Base-by-base conservation (phyloP, 1,140 invertebrate genomes). In the Trachymyrmex cornetzi region DNA sequence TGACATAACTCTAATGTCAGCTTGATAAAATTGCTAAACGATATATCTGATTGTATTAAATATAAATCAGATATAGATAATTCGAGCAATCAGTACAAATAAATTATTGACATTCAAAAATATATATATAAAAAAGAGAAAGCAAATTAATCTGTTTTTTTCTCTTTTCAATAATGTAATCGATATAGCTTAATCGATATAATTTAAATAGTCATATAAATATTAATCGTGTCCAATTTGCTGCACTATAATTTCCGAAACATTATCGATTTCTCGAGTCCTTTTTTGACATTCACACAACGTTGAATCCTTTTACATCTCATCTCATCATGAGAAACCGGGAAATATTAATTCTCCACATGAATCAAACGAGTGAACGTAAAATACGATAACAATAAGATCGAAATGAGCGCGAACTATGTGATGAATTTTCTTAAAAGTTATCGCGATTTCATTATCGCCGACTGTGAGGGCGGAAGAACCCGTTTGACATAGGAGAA, bases 361-460 rank as follows among this genome's bases (percentile, higher is more conserved):
- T 55, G 19, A 27, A 77, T 67, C 63, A 87, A 77, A 57, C 38
- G 27, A 30, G 0, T 11, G 50, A 34, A 34, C 16, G n/a, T 5
- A 22, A 50, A 74, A 85, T 22, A 24, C 11, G n/a, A 38, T n/a
- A 87, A n/a, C 48, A 38, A 22, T 59, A 63, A 63, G 7, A 59
- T 24, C 59, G 5, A 67, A 61, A 50, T 44, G 55, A 64, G 48
- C 30, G 48, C 9, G 27, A 84, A 75, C 71, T 34, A 1, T 7
- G 44, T 27, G 53, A 75, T 75, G 19, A 75, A 84, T 74, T 79
- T 30, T 85, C 48, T 74, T 67, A 79, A 77, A 79, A 85, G 80
- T 84, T 84, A 84, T 84, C 69, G 57, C 69, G 55, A 24, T 38
- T 82, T 82, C 55, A 82, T 82, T 82, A 88, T 77, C 63, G 34